phyloP scores from a whole-genome alignment of 2,113 vertebrate species.

The Meleagris gallopavo region DNA sequence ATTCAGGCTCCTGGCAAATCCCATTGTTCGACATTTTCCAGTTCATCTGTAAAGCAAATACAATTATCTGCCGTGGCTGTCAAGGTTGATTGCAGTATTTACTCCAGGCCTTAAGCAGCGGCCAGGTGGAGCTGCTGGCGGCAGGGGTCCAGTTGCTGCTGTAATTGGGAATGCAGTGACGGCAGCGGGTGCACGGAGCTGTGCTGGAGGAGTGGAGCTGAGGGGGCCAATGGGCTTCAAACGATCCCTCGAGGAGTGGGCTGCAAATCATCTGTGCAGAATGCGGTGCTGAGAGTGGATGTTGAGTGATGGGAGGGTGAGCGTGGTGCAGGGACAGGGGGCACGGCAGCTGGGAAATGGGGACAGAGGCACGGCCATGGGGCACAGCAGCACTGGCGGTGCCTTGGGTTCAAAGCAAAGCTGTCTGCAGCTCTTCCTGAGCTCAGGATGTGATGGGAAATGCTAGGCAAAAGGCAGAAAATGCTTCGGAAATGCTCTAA shows the following conservation, averaged over 20 bases:
- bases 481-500: fast-evolving
- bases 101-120: background rate
- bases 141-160: background rate
- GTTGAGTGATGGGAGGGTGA: background rate
- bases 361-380: fast-evolving
- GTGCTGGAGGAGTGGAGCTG: background rate
- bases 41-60: slow-evolving; percentile 63
- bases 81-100: slow-evolving; percentile 33
- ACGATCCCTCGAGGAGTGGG: background rate
- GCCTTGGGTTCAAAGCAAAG: background rate
- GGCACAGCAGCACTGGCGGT: fast-evolving
- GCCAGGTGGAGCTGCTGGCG: background rate
- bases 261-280: background rate
- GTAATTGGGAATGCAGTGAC: background rate
- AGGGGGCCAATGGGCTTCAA: background rate
- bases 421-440: background rate
- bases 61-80: slow-evolving; percentile 25
- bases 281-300: background rate
- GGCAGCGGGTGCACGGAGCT: background rate
- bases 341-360: background rate
- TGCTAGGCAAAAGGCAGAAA: background rate
- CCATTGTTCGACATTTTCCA: slow-evolving; percentile 37
- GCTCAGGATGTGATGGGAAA: fast-evolving
- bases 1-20: background rate
- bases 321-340: background rate